These are phyloP conservation scores for Cepaea nemoralis DNA, from an alignment of 1,140 invertebrate genomes.

Conservation along the genomic window DNA sequence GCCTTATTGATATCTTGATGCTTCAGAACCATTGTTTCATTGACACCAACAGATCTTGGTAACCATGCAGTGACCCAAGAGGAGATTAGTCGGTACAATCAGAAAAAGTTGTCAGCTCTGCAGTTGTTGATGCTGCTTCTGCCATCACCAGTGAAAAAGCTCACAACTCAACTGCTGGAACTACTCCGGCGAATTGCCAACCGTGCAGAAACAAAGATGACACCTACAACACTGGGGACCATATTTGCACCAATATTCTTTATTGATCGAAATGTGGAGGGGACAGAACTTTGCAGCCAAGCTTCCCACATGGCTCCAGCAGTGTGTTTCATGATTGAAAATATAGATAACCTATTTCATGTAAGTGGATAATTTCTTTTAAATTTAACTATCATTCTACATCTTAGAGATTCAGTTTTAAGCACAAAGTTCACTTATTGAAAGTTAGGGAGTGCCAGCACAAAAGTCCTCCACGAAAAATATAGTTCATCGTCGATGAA, in stretches of 20 bases:
- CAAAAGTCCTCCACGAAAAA: no score
- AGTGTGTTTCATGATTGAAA: conserved; percentile 34
- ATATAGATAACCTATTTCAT: conserved; percentile 6
- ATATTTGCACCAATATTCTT: conserved; percentile 92
- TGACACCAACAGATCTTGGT: conserved; percentile 18
- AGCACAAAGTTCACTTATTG: no score
- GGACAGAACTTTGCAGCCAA: background rate
- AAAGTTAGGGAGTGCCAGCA: no score
- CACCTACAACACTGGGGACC: conserved; percentile 88
- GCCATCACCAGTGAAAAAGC: conserved; percentile 81
- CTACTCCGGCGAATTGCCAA: conserved; percentile 83
- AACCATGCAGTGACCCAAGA: conserved; percentile 10
- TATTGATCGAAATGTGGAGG: conserved; percentile 83
- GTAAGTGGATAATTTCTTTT: conserved; percentile 2
- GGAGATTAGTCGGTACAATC: conserved; percentile 29
- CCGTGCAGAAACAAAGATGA: conserved; percentile 87
- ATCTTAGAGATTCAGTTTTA: no score
- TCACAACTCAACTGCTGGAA: conserved; percentile 82
- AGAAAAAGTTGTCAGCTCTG: conserved; percentile 80
- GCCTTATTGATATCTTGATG: background rate
- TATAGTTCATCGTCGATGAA: no score
- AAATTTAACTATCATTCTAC: no score
- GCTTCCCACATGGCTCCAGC: conserved; percentile 10
- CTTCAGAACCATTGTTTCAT: background rate
- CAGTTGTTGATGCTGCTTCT: conserved; percentile 86